Conservation (phyloP, 2,797 vertebrate species). For the Danio tinwini region DNA sequence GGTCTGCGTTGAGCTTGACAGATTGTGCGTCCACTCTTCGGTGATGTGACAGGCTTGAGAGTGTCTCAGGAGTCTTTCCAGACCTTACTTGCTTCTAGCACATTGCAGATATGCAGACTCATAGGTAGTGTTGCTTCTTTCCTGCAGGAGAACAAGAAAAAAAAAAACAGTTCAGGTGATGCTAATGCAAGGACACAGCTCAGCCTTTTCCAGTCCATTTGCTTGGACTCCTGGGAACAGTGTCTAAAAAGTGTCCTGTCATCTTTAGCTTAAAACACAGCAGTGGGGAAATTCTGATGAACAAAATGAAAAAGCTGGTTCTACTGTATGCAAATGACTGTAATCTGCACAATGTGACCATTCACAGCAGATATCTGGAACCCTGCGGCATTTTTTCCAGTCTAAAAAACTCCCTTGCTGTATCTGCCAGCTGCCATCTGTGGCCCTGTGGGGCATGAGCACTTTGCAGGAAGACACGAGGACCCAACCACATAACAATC, state of each 20-base stretch:
- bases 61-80: conserved; percentile 55
- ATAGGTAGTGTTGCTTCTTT: conserved; percentile 32
- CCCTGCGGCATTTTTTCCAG: conserved; percentile 21
- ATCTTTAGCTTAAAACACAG: conserved; percentile 9
- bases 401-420: conserved; percentile 35
- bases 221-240: neutral
- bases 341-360: conserved; percentile 15
- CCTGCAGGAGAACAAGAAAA: conserved; percentile 41
- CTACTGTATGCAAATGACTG: conserved; percentile 4
- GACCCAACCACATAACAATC: conserved; percentile 48
- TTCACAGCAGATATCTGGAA: conserved; percentile 37
- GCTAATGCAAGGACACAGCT: conserved; percentile 42
- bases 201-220: conserved; percentile 31
- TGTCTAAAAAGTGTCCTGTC: conserved; percentile 21
- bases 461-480: conserved; percentile 14
- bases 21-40: conserved; percentile 49
- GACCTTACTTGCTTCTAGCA: conserved; percentile 27
- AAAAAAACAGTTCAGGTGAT: conserved; percentile 47
- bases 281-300: conserved; percentile 1
- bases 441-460: conserved; percentile 40
- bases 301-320: conserved; percentile 3
- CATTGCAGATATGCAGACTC: conserved; percentile 38
- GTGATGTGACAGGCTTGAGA: conserved; percentile 28
- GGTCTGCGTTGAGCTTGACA: conserved; percentile 59
- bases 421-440: conserved; percentile 46